phyloP scores from a whole-genome alignment of 2,888 invertebrate genomes.

The Zygothrica quintamaculata region DNA sequence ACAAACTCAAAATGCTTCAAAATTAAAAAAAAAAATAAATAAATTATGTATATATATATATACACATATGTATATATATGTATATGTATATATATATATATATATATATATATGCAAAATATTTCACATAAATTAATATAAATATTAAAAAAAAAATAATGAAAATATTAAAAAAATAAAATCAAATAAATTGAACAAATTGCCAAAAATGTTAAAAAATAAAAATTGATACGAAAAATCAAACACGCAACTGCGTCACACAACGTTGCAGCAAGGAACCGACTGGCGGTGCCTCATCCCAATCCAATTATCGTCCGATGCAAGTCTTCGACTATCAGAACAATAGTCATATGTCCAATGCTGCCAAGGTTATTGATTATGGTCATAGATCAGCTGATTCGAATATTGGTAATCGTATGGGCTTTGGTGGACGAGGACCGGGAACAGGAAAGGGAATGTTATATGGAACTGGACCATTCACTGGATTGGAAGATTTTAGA shows the following conservation, averaged over 20 bases:
- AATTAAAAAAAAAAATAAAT: too few relatives aligned
- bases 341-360: slow-evolving; percentile 85
- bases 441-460: background rate
- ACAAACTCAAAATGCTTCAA: background rate
- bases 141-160: slow-evolving; percentile 14
- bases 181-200: slow-evolving; percentile 35
- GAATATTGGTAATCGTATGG: slow-evolving; percentile 13
- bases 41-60: slow-evolving; percentile 7
- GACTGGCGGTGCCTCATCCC: slow-evolving; percentile 11
- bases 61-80: slow-evolving; percentile 2
- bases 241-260: slow-evolving; percentile 46
- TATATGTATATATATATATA: background rate
- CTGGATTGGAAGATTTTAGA: slow-evolving; percentile 85
- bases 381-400: slow-evolving; percentile 86
- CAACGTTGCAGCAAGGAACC: slow-evolving; percentile 59
- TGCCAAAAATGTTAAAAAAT: slow-evolving; percentile 46
- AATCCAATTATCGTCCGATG: slow-evolving; percentile 85
- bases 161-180: slow-evolving; percentile 19
- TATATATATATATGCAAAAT: background rate
- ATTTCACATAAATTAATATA: slow-evolving; percentile 30
- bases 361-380: slow-evolving; percentile 89
- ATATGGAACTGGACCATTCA: background rate
- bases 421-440: slow-evolving; percentile 13
- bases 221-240: slow-evolving; percentile 50
- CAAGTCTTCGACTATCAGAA: slow-evolving; percentile 90